Base-by-base conservation (phyloP, 2,113 vertebrate genomes). In the Dicrurus megarhynchus region DNA sequence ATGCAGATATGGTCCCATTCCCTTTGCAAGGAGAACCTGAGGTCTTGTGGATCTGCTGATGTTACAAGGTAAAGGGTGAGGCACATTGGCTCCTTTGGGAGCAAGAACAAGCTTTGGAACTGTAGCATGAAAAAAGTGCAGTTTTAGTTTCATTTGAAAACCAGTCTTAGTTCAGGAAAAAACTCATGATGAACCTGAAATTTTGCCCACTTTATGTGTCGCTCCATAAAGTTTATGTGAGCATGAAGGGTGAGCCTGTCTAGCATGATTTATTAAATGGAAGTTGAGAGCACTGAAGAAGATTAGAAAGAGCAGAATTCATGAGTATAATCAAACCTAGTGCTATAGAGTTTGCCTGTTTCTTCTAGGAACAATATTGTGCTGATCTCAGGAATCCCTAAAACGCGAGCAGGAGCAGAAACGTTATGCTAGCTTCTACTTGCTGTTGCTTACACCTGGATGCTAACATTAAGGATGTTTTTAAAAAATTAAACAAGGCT, bases 221-320 rank as follows among this genome's bases (percentile, higher is more conserved):
- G 41, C 67, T 90, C 68, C 63, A 59, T 95, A 85, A 95, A 93
- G 87, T 96, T 95, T 79, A 88, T 59, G 63, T 46, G 75, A 87
- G 59, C 68, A 65, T 90, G 67, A 90, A 91, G 71, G 71, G 75
- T 93, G 88, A 94, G 63, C 42, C 55, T 94, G 71, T 90, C 90
- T 83, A 42, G 88, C 93, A 63, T 88, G 55, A 95, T 91, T 95
- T 90, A 89, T 95, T 80, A 83, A 50, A 61, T 60, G 39, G 49
- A 92, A 81, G 13, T 49, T 47, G 55, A 67, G 68, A 87, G 64
- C 79, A 41, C 46, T 24, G 67, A 86, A 76, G 84, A 92, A 83
- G 68, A 88, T 89, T 65, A 70, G 76, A 89, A 95, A 86, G 52
- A 87, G 35, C 52, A 90, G 60, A 78, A 92, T 93, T 95, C 55